These are phyloP conservation scores for Nibea albiflora DNA, from an alignment of 2,113 vertebrate genomes.

Conservation along the genomic window DNA sequence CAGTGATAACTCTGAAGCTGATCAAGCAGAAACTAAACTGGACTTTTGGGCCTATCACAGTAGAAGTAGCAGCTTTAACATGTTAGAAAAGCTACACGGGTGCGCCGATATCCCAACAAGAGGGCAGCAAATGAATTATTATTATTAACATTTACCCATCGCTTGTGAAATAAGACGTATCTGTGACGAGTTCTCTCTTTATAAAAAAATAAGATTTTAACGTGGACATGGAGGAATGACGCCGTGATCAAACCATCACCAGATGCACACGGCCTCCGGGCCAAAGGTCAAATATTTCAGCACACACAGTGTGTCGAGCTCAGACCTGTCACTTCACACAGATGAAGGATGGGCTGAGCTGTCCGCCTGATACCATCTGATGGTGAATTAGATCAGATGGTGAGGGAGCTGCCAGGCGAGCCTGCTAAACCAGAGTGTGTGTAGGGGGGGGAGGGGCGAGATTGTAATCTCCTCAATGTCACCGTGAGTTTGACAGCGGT, in stretches of 20 bases:
- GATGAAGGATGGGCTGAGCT: conserved; percentile 25
- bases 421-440: neutral
- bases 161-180: neutral
- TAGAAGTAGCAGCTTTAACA: neutral
- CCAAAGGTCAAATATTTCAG: conserved; percentile 7
- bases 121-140: neutral
- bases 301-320: conserved; percentile 6
- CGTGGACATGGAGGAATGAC: neutral
- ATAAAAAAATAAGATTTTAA: too few relatives aligned
- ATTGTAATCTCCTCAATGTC: neutral
- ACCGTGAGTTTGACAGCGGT: neutral
- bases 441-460: neutral
- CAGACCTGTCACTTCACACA: neutral
- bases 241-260: neutral
- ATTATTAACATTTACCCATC: neutral
- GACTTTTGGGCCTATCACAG: neutral
- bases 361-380: conserved; percentile 34
- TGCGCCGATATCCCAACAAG: neutral
- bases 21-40: neutral
- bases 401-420: conserved; percentile 19
- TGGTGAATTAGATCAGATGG: conserved; percentile 26
- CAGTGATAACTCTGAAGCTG: neutral
- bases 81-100: neutral
- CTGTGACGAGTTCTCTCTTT: neutral
- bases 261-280: neutral